Percentiles rank a stretch among this genome's conserved stretches.
Conservation (phyloP, 2,113 vertebrate species). For the Ciconia maguari region DNA sequence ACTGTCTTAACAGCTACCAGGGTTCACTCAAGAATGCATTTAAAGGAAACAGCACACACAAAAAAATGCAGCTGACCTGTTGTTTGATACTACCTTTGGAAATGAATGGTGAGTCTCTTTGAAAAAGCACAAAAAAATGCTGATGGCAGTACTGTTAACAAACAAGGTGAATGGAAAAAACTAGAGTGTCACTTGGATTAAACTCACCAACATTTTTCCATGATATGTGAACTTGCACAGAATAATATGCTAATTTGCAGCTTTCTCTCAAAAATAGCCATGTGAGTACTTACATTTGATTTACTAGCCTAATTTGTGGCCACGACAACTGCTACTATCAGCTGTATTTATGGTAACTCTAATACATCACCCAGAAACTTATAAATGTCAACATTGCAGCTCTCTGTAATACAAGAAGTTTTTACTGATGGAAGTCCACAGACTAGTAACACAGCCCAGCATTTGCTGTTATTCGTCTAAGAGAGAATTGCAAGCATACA, state of each 20-base stretch:
- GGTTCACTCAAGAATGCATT: background rate
- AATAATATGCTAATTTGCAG: conserved; percentile 55
- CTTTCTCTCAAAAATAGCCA: conserved; percentile 7
- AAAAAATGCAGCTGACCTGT: background rate
- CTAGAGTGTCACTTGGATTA: background rate
- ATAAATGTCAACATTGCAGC: conserved; percentile 47
- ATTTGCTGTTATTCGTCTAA: background rate
- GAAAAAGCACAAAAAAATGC: background rate
- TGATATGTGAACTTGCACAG: conserved; percentile 50
- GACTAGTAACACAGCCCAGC: background rate
- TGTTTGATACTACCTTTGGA: background rate
- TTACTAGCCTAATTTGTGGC: conserved; percentile 67
- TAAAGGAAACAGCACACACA: background rate
- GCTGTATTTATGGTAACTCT: conserved; percentile 49
- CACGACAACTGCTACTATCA: conserved; percentile 22
- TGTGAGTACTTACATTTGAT: conserved; percentile 39
- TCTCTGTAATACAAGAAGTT: conserved; percentile 31
- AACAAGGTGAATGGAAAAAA: background rate
- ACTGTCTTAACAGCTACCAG: background rate
- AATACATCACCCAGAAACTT: conserved; percentile 42
- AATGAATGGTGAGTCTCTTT: background rate
- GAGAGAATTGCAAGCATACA: background rate
- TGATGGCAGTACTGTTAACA: background rate
- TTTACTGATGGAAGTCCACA: conserved; percentile 43
- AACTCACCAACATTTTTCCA: conserved; percentile 24